Evolutionary conservation across 2,888 invertebrate genomes (phyloP).

Genomic region (Pseudococcus jackbeardsleyi): DNA sequence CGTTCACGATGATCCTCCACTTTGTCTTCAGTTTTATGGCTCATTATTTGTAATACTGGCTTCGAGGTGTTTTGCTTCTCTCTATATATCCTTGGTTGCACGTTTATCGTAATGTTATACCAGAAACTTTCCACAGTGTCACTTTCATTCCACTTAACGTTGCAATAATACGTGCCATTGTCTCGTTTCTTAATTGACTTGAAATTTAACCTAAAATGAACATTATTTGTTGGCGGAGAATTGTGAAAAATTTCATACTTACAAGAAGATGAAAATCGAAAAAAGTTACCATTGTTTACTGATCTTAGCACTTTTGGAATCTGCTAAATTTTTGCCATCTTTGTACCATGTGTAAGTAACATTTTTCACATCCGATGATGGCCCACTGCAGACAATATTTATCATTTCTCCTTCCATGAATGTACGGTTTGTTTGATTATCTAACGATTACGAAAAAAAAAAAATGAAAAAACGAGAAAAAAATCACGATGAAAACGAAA

Average conservation of each 20-base stretch:
- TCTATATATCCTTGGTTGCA: neutral
- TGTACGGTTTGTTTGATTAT: neutral
- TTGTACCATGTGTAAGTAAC: slow-evolving; percentile 32
- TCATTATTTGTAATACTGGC: neutral
- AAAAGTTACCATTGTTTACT: neutral
- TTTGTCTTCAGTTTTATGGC: neutral
- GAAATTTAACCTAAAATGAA: slow-evolving; percentile 42
- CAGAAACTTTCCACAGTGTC: neutral
- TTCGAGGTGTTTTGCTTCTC: neutral
- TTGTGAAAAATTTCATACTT: neutral
- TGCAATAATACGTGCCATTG: slow-evolving; percentile 41
- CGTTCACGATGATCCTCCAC: neutral
- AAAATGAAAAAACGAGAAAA: no score
- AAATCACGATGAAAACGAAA: no score
- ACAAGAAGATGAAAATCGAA: neutral
- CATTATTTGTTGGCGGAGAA: neutral
- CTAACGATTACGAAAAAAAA: neutral
- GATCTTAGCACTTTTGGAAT: slow-evolving; percentile 3
- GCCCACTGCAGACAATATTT: neutral
- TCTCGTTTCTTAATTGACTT: slow-evolving; percentile 29
- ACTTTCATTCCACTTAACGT: neutral
- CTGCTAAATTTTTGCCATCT: neutral
- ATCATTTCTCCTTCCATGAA: neutral
- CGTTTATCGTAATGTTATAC: slow-evolving; percentile 1
- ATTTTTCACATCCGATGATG: neutral